Base-by-base conservation (phyloP, 2,113 vertebrate species). In the Salvator merianae region DNA sequence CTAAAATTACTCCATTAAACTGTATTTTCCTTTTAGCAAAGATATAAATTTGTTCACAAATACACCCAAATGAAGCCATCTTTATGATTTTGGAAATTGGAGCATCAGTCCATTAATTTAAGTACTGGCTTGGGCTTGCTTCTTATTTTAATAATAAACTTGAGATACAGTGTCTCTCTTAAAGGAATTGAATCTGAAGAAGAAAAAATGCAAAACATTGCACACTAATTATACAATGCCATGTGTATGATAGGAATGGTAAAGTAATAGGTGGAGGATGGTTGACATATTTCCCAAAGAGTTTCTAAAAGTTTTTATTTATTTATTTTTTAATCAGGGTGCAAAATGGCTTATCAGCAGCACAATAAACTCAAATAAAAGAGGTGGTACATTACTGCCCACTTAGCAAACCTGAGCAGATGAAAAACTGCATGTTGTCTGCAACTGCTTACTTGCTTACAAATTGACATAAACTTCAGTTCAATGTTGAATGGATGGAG, bases 1-100 rank as follows among this genome's bases (percentile, higher is more conserved):
- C 84, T 76, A 88, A 90, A 87, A 89, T 83, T 77, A 62, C n/a
- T 86, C 50, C 47, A 13, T 79, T 88, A 83, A 91, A 36, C 38
- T 68, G 6, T 53, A 24, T 86, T 87, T 90, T 86, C 24, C 62
- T 87, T 86, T 91, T 10, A 78, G 34, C 83, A 43, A 79, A 63
- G 53, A 88, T 50, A 82, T 73, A 85, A 88, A 26, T 7, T 40
- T 80, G 10, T 6, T 26, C 13, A 82, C 34, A 63, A 47, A 65
- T 79, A 36, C 53, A 79, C 40, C 55, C 53, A 63, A 62, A 79
- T 82, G 81, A 81, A 85, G 62, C 82, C 70, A n/a, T 53, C 65
- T 73, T 36, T 5, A 77, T 86, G 72, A 79, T 28, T 89, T 34
- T 86, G 81, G 82, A 91, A 91, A 86, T 83, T 32, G 62, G 69